A percentile compares a stretch with the other conserved stretches of the same genome.
phyloP scores from a whole-genome alignment of 2,797 vertebrate species.

The Sebastes itinus region DNA sequence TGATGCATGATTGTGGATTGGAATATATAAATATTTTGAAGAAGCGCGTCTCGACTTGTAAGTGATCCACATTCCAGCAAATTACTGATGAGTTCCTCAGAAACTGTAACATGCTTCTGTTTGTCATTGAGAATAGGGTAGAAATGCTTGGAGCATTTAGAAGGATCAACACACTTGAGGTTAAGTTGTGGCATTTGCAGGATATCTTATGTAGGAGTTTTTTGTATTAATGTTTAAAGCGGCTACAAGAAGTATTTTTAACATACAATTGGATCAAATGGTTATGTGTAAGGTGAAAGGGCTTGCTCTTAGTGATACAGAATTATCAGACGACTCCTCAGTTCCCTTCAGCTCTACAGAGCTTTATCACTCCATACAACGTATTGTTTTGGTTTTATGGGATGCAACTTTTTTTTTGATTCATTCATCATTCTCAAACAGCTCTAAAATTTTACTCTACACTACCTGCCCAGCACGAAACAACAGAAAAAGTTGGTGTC shows the following conservation, averaged over 20 bases:
- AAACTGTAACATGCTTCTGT: neutral
- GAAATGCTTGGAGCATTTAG: neutral
- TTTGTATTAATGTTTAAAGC: neutral
- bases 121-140: neutral
- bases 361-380: no score
- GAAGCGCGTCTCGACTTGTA: neutral
- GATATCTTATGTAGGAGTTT: neutral
- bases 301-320: no score
- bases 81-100: neutral
- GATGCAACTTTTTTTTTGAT: no score
- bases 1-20: neutral
- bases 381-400: no score
- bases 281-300: neutral
- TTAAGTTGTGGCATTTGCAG: neutral
- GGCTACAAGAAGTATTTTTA: neutral
- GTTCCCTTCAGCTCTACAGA: neutral
- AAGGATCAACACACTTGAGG: neutral
- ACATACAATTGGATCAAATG: no score
- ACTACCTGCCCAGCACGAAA: neutral
- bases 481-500: neutral
- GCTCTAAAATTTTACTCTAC: neutral
- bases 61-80: slow-evolving; percentile 6
- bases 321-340: neutral
- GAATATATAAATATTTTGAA: slow-evolving; percentile 17
- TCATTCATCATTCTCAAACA: no score